Conservation (phyloP, 37 sponge, comb jelly and placozoan species). For the Crambe crambe region DNA sequence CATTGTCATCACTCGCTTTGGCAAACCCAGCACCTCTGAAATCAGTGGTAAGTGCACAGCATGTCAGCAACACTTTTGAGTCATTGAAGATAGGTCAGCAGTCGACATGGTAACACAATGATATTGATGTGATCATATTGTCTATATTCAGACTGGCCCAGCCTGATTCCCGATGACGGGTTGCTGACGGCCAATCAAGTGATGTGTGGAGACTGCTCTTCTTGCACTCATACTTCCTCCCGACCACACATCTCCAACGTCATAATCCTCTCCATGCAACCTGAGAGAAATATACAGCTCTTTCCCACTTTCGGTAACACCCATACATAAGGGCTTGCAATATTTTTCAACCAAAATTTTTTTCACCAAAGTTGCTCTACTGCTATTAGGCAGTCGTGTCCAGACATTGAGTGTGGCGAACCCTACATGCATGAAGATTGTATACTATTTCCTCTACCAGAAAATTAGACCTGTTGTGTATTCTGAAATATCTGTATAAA, state of each 20-base stretch:
- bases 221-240: conserved; percentile 40
- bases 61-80: no score
- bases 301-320: conserved; percentile 52
- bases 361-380: no score
- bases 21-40: conserved; percentile 65
- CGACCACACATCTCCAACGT: conserved; percentile 60
- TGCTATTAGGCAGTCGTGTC: no score
- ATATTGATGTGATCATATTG: background rate
- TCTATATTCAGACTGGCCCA: conserved; percentile 63
- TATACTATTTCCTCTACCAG: no score
- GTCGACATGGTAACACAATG: no score
- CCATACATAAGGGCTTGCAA: background rate
- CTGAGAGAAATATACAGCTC: conserved; percentile 67
- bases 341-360: no score
- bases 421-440: no score
- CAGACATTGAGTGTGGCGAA: no score
- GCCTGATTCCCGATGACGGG: conserved; percentile 66
- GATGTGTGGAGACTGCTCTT: conserved; percentile 34
- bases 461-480: no score
- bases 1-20: conserved; percentile 73
- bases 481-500: no score
- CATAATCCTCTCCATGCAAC: conserved; percentile 72
- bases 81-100: no score
- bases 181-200: conserved; percentile 71
- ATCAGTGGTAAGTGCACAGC: conserved; percentile 45